Conservation (phyloP, 64 coral and sea anemone genomes). For the Montipora foliosa region DNA sequence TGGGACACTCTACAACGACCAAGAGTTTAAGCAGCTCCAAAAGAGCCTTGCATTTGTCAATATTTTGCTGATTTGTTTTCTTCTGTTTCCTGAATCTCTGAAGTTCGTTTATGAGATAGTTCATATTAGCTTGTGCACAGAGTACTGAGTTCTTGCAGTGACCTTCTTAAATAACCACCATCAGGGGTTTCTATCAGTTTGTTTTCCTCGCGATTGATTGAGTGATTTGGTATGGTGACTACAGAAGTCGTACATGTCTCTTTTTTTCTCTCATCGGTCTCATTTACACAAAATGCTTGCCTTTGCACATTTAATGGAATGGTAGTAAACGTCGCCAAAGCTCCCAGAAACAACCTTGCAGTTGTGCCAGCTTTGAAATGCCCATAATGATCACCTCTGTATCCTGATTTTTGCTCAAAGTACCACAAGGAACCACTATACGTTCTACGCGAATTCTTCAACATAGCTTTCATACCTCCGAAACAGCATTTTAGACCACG, state of each 20-base stretch:
- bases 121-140: constrained; percentile 32
- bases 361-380: background rate
- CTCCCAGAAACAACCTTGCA: constrained; percentile 5
- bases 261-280: background rate
- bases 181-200: constrained; percentile 16
- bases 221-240: background rate
- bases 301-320: background rate
- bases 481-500: background rate
- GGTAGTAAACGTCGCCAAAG: constrained; percentile 14
- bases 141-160: constrained; percentile 1
- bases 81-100: constrained; percentile 36
- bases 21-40: constrained; percentile 46
- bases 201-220: background rate
- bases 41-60: constrained; percentile 42
- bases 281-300: constrained; percentile 27
- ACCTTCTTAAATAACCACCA: constrained; percentile 18
- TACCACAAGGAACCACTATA: background rate
- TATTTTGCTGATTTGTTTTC: constrained; percentile 17
- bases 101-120: constrained; percentile 51
- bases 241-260: background rate
- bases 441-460: background rate
- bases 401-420: constrained; percentile 24
- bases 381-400: constrained; percentile 6
- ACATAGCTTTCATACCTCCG: background rate
- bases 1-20: constrained; percentile 44